phyloP scores from a whole-genome alignment of 2,888 invertebrate genomes.

The Reticulitermes lucifugus region DNA sequence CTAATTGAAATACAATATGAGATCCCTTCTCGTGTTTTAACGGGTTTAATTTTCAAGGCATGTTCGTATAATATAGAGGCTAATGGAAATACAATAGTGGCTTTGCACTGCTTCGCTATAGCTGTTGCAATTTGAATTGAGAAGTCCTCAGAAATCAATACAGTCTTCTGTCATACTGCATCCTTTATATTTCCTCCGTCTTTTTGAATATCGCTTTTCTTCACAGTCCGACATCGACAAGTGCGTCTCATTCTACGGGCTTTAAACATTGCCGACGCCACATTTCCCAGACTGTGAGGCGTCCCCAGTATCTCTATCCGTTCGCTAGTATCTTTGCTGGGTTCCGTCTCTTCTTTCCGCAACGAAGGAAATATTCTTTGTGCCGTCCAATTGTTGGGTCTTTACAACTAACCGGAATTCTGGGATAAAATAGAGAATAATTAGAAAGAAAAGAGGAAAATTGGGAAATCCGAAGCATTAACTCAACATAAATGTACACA shows the following conservation, averaged over 20 bases:
- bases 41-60: background rate
- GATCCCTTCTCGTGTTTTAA: too few species aligned
- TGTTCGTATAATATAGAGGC: background rate
- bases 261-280: constrained; percentile 38
- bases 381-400: background rate
- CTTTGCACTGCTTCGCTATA: background rate
- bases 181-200: background rate
- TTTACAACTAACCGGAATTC: background rate
- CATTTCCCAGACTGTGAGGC: constrained; percentile 32
- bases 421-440: background rate
- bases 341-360: background rate
- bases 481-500: background rate
- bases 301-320: constrained; percentile 7
- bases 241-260: background rate
- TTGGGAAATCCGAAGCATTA: background rate
- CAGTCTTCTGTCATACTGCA: constrained; percentile 36
- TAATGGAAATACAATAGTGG: background rate
- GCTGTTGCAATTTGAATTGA: background rate
- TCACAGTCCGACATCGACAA: background rate
- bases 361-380: background rate
- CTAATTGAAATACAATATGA: too few species aligned
- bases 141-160: constrained; percentile 32
- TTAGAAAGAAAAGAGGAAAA: background rate
- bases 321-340: background rate
- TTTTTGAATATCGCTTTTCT: background rate